A percentile compares a stretch with the other conserved stretches of the same genome.
Evolutionary conservation across 2,113 vertebrate species (phyloP).

Genomic region (Prinia subflava): DNA sequence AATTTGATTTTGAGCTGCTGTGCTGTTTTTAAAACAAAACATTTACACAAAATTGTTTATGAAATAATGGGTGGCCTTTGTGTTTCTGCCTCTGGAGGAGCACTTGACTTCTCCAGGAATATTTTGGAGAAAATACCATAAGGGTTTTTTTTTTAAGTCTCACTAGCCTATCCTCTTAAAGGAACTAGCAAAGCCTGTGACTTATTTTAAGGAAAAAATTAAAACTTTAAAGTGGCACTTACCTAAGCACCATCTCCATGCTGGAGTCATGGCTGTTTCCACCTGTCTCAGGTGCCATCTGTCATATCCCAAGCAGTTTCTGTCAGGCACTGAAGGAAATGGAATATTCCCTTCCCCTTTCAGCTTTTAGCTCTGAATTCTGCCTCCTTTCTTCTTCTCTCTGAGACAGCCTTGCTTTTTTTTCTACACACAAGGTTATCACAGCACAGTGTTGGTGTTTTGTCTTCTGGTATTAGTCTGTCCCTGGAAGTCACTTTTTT

Average conservation of each 20-base stretch:
- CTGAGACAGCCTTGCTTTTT: neutral
- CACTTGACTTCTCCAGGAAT: fast-evolving
- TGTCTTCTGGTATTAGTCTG: neutral
- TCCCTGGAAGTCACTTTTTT: neutral
- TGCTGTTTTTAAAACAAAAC: neutral
- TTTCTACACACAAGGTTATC: neutral
- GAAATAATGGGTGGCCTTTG: neutral
- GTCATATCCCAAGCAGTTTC: neutral
- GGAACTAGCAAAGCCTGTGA: neutral
- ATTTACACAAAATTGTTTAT: neutral
- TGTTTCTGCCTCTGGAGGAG: neutral
- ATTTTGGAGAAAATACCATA: neutral
- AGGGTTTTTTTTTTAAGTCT: neutral
- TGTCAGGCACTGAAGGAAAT: neutral
- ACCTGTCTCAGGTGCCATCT: neutral
- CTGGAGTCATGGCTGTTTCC: neutral
- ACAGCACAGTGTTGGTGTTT: neutral
- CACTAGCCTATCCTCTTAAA: neutral
- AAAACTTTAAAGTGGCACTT: neutral
- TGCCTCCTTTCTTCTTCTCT: neutral
- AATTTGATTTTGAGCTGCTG: neutral
- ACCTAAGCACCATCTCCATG: neutral
- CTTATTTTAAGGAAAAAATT: neutral
- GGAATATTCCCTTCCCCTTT: neutral
- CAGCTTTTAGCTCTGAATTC: neutral